These are phyloP conservation scores for Myotis findleyi DNA, from an alignment of 2,797 vertebrate species.

Conservation along the genomic window DNA sequence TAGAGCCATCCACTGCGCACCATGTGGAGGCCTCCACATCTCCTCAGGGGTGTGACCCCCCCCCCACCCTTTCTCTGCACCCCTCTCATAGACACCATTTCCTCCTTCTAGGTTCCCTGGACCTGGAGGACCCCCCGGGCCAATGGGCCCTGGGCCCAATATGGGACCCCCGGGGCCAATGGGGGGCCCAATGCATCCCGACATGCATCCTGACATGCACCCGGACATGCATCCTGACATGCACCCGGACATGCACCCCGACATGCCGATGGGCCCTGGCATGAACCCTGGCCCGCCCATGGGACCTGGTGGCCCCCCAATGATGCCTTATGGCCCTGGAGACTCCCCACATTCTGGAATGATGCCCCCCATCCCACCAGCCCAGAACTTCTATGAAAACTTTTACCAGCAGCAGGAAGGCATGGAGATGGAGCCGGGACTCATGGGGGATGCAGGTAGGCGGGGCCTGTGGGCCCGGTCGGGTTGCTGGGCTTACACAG, in stretches of 20 bases:
- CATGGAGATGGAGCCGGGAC: slow-evolving; percentile 90
- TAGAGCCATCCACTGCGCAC: neutral
- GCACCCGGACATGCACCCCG: slow-evolving; percentile 86
- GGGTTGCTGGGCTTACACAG: neutral
- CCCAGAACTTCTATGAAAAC: slow-evolving; percentile 92
- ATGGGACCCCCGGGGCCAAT: slow-evolving; percentile 86
- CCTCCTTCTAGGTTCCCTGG: slow-evolving; percentile 88
- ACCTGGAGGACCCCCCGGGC: slow-evolving; percentile 88
- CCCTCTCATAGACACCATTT: slow-evolving; percentile 79
- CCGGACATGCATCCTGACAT: slow-evolving; percentile 84
- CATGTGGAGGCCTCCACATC: accelerated
- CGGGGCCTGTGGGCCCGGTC: accelerated
- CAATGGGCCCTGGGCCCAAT: slow-evolving; percentile 85
- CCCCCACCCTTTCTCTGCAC: neutral
- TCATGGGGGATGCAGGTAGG: slow-evolving; percentile 90
- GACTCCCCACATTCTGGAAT: slow-evolving; percentile 90
- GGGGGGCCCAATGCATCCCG: slow-evolving; percentile 88
- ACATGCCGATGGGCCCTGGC: slow-evolving; percentile 90
- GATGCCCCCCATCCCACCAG: slow-evolving; percentile 89
- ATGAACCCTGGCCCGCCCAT: slow-evolving; percentile 92
- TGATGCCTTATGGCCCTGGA: slow-evolving; percentile 92
- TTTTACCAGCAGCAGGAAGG: slow-evolving; percentile 94
- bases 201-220: slow-evolving; percentile 85
- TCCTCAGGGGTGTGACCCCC: neutral
- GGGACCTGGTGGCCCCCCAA: slow-evolving; percentile 90